phyloP scores from a whole-genome alignment of 2,797 vertebrate genomes.

The Hippopotamyrus pictus region DNA sequence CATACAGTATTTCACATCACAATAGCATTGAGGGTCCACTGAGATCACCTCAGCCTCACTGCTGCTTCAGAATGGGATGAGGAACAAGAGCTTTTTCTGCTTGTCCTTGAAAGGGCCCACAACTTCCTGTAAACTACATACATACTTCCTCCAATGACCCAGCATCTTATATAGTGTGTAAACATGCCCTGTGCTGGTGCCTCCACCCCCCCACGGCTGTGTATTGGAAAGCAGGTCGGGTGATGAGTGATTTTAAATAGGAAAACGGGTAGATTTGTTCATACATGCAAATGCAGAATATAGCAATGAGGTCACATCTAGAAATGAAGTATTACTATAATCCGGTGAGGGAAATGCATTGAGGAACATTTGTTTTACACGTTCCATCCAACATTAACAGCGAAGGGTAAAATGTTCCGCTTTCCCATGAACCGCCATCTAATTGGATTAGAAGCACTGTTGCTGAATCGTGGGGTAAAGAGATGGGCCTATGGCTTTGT shows the following conservation, averaged over 20 bases:
- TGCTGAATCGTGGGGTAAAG: not conserved
- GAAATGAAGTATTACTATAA: not conserved
- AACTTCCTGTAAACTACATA: not conserved
- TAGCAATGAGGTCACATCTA: not conserved
- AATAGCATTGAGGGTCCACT: not conserved
- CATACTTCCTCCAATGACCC: not conserved
- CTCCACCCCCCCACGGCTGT: not conserved
- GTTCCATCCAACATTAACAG: not conserved
- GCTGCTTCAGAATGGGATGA: not conserved
- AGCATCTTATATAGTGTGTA: not conserved
- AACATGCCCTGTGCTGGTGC: not conserved
- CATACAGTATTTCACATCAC: not conserved
- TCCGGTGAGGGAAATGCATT: not conserved
- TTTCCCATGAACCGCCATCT: not conserved
- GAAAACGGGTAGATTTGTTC: not conserved
- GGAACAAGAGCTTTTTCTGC: not conserved
- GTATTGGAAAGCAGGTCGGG: not conserved
- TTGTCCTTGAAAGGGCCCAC: not conserved
- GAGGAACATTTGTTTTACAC: not conserved
- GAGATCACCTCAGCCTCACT: not conserved
- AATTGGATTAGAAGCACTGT: slow-evolving; percentile 17
- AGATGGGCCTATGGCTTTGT: not conserved
- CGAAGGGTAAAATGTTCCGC: not conserved
- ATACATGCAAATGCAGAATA: not conserved
- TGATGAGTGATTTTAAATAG: not conserved